Evolutionary conservation across 2,113 vertebrate species (phyloP).

Genomic region (Leptosomus discolor): DNA sequence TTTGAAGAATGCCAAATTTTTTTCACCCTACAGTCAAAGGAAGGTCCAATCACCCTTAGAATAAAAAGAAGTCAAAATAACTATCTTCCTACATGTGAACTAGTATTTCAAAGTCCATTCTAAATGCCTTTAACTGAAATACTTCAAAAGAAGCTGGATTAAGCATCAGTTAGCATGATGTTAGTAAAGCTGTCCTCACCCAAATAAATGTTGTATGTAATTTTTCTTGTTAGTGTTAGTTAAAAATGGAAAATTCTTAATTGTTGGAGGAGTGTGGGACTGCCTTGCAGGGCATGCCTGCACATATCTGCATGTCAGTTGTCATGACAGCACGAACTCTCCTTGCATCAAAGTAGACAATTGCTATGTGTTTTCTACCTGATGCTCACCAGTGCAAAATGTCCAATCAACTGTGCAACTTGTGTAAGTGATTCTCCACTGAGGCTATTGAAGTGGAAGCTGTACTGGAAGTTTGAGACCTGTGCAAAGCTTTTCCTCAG

Average conservation of each 20-base stretch:
- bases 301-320: neutral
- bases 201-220: rapidly evolving
- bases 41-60: neutral
- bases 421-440: neutral
- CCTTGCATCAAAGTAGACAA: neutral
- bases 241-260: neutral
- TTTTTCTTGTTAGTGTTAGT: neutral
- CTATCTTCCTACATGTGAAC: neutral
- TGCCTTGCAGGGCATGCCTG: neutral
- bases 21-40: neutral
- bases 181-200: neutral
- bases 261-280: neutral
- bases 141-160: neutral
- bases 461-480: neutral
- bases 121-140: neutral
- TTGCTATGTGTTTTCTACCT: neutral
- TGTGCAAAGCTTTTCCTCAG: neutral
- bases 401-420: neutral
- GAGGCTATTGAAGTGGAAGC: neutral
- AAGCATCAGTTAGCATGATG: neutral
- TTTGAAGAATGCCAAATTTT: neutral
- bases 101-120: neutral
- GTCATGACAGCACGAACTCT: neutral
- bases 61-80: neutral
- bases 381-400: neutral